Conservation (phyloP, 2,797 vertebrate genomes). For the Micrastur ruficollis region DNA sequence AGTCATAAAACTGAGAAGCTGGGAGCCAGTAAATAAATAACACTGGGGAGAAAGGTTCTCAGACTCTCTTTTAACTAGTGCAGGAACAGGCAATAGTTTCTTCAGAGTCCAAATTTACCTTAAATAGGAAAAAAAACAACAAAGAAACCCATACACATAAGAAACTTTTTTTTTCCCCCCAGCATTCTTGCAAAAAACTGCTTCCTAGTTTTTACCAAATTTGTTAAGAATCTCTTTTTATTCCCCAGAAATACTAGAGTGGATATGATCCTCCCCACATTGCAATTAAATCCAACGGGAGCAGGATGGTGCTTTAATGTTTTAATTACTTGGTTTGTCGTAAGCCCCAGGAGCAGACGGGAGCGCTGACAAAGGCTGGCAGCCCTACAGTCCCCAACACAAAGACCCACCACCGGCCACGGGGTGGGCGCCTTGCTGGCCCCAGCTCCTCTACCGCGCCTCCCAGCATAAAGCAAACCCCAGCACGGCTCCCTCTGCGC, state of each 20-base stretch:
- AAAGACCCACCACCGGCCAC: neutral
- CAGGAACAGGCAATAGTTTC: neutral
- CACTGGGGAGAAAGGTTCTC: accelerated
- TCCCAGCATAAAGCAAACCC: neutral
- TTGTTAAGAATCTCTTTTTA: neutral
- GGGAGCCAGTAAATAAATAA: neutral
- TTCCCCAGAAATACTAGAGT: neutral
- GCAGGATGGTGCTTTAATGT: neutral
- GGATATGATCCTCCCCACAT: neutral
- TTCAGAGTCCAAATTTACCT: neutral
- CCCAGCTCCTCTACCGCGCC: neutral
- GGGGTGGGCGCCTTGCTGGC: accelerated
- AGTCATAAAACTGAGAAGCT: neutral
- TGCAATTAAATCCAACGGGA: neutral
- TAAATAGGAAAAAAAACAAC: neutral
- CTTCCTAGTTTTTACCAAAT: neutral
- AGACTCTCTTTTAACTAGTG: neutral
- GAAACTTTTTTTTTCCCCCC: neutral
- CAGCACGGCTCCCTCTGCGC: neutral
- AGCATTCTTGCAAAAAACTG: neutral
- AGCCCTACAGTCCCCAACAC: neutral
- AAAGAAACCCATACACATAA: too few relatives aligned
- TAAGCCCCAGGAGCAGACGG: neutral
- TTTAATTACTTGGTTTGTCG: neutral
- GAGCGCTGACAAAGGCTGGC: neutral